Evolutionary conservation across 2,888 invertebrate genomes (phyloP), one percentile per base, ranked within the genome.

Genomic region (Caenorhabditis macrosperma): DNA sequence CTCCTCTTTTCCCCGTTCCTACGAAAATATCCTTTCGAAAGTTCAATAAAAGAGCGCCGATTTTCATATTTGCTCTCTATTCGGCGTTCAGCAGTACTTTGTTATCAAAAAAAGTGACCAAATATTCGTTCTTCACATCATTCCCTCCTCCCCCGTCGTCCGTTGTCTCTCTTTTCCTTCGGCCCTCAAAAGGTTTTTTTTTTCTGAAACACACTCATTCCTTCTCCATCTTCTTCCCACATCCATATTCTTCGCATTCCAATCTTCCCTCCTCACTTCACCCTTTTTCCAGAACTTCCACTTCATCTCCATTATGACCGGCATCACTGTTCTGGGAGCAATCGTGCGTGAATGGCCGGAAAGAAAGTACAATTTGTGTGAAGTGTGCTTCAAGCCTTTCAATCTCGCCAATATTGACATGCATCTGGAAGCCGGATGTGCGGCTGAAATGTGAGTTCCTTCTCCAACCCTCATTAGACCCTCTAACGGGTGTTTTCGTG

Each of bases 401-500:
- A 61, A 46, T 26, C 61, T 78, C 17, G 26, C 61, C 28, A 78
- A 78, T 35, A 63, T 78, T 12, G 78, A 78, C 15, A 57, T 57
- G 44, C 78, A 78, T 50, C 59, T 78, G 4, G 78, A 72, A 52
- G 61, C 54, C 12, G 78, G 78, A 10, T 78, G 78, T 57, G 78
- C 67, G 12, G 68, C 52, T 22, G 68, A 72, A 61, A 72, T 78
- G 78, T 78, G 30, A 63, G 78, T 50, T 35, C n/a, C n/a, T n/a
- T n/a, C n/a, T n/a, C 2, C 22, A 24, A 2, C 1, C 17, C 17
- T 33, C n/a, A 10, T 33, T 55, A 35, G 7, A n/a, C n/a, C n/a
- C n/a, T n/a, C n/a, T n/a, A n/a, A n/a, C n/a, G n/a, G n/a, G n/a
- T n/a, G n/a, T n/a, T n/a, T n/a, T n/a, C n/a, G n/a, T n/a, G n/a